Base-by-base conservation (phyloP, 2,797 vertebrate species). In the Loriculus beryllinus region DNA sequence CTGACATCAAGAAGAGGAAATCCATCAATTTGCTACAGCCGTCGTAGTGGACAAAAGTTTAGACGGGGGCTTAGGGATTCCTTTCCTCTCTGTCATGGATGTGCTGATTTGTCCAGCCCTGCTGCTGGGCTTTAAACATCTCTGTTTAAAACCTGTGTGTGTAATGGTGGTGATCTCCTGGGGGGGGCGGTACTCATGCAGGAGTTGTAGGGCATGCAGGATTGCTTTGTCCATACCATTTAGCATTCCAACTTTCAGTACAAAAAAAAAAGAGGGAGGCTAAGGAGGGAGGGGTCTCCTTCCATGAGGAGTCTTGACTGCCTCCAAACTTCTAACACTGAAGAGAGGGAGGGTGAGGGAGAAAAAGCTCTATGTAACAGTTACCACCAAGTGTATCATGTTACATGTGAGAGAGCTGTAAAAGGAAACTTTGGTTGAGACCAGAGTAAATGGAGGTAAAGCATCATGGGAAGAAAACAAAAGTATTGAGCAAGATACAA, bases 311-410 rank as follows among this genome's bases (percentile, higher is more conserved):
- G 14, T 10, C 47, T 33, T 72, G 21, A 28, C 54, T 76, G 42
- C 15, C 26, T 72, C 63, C 26, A 31, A 7, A 16, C 20, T 33
- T 52, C 14, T 26, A 42, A 22, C 25, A 25, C 15, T 20, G 23
- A 13, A n/a, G 42, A 39, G 49, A 39, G 19, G 10, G 19, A 39
- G 20, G 5, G 2, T 1, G 4, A 7, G 12, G 13, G 13, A 9
- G 29, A 33, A n/a, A n/a, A 57, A 84, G 6, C 3, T 2, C 0
- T 28, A 4, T 3, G 0, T 22, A 43, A 29, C 40, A 48, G 42
- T 49, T 48, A 35, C 23, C 57, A 57, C 57, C 40, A 89, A 64
- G 79, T 1, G 0, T 49, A 57, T 12, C 12, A 2, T 21, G 16
- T 82, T 69, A 80, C 20, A 8, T n/a, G 13, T 0, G 0, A 14